Percentiles rank a stretch among this genome's conserved stretches.
Evolutionary conservation across 2,113 vertebrate species (phyloP).

Genomic region (Elephantulus edwardii): DNA sequence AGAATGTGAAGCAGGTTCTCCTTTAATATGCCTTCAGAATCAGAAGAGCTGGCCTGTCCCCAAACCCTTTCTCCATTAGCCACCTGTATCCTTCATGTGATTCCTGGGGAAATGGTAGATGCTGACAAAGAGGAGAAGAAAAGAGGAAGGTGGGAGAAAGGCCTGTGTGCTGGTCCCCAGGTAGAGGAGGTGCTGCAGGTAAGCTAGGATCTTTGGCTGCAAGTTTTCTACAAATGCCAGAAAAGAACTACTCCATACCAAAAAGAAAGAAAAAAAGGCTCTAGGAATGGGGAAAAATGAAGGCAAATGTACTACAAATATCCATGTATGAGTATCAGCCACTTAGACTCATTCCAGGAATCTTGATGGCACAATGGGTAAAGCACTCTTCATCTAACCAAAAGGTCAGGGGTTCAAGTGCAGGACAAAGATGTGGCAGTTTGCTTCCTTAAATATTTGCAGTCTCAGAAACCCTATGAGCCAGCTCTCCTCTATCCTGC

Average conservation of each 20-base stretch:
- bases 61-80: background rate
- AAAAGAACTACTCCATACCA: background rate
- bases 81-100: background rate
- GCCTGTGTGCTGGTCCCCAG: background rate
- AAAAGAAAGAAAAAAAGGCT: background rate
- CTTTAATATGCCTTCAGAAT: background rate
- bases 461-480: too few relatives aligned
- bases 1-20: background rate
- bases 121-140: background rate
- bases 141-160: background rate
- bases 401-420: background rate
- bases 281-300: background rate
- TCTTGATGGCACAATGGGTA: background rate
- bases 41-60: background rate
- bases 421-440: background rate
- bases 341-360: background rate
- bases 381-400: background rate
- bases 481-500: too few relatives aligned
- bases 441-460: background rate
- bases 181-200: too few relatives aligned
- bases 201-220: background rate
- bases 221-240: background rate
- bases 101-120: background rate
- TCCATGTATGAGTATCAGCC: background rate
- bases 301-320: background rate